Evolutionary conservation across 2,797 vertebrate species (phyloP).

Genomic region (Spinibarbus caldwelli): DNA sequence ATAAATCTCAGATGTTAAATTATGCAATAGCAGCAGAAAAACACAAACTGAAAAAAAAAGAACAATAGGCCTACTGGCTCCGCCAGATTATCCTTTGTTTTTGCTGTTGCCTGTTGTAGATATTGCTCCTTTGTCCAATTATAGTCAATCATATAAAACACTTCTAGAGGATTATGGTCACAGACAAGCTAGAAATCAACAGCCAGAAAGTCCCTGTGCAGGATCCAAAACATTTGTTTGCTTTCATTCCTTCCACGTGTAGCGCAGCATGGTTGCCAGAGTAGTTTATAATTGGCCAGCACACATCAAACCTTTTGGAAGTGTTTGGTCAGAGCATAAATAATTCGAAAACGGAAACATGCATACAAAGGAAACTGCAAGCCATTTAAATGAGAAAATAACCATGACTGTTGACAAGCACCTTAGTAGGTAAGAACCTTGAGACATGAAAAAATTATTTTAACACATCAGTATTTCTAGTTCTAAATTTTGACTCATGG

Average conservation of each 20-base stretch:
- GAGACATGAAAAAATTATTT: conserved; percentile 31
- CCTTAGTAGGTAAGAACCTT: conserved; percentile 27
- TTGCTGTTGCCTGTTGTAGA: neutral
- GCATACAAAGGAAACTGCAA: conserved; percentile 24
- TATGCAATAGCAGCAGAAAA: conserved; percentile 10
- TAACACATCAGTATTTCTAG: conserved; percentile 29
- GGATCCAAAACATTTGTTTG: neutral
- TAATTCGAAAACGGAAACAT: conserved; percentile 29
- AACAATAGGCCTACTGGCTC: neutral
- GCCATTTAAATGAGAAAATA: conserved; percentile 31
- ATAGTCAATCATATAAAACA: neutral
- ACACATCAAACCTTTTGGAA: conserved; percentile 18
- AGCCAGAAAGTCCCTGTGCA: neutral
- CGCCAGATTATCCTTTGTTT: neutral
- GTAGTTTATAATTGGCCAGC: no score
- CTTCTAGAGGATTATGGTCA: conserved; percentile 1
- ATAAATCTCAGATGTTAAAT: neutral
- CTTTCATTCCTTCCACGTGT: neutral
- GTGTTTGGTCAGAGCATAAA: conserved; percentile 7
- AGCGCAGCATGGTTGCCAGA: neutral
- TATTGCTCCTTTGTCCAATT: neutral
- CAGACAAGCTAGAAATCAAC: neutral
- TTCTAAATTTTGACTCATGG: conserved; percentile 11
- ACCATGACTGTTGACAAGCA: conserved; percentile 13
- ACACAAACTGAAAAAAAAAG: neutral